Evolutionary conservation across 30 jellyfish, hydroid and myxozoan genomes (phyloP).

Genomic region (Cassiopea xamachana): DNA sequence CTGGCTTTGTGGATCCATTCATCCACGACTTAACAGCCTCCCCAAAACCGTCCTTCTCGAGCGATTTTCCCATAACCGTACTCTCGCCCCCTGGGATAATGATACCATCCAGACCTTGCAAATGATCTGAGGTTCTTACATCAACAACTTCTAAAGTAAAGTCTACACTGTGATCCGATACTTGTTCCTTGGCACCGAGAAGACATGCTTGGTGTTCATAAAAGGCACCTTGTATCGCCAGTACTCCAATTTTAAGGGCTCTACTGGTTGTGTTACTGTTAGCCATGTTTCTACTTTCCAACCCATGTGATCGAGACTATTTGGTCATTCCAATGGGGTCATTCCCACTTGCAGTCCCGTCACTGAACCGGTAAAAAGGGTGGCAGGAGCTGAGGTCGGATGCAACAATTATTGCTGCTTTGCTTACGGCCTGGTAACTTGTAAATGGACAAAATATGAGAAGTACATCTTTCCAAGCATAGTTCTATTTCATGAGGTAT

Average conservation of each 20-base stretch:
- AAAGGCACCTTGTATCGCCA: conserved; percentile 97
- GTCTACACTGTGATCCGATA: not conserved
- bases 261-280: not conserved
- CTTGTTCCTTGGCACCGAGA: conserved; percentile 13
- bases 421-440: no score
- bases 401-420: no score
- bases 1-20: conserved; percentile 40
- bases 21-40: conserved; percentile 69
- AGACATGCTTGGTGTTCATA: conserved; percentile 84
- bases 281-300: no score
- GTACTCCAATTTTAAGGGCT: conserved; percentile 71
- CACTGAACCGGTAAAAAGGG: no score
- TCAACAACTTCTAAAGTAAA: conserved; percentile 54
- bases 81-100: conserved; percentile 98
- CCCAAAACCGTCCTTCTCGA: conserved; percentile 69
- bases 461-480: no score
- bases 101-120: conserved; percentile 78
- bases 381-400: no score
- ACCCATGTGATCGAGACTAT: no score
- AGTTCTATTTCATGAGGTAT: no score
- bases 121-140: conserved; percentile 36
- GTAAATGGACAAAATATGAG: no score
- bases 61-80: conserved; percentile 79
- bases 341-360: no score
- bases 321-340: no score